A percentile compares a stretch with the other conserved stretches of the same genome.
These are phyloP conservation scores for Callosobruchus maculatus DNA, from an alignment of 2,888 invertebrate genomes.

Conservation along the genomic window DNA sequence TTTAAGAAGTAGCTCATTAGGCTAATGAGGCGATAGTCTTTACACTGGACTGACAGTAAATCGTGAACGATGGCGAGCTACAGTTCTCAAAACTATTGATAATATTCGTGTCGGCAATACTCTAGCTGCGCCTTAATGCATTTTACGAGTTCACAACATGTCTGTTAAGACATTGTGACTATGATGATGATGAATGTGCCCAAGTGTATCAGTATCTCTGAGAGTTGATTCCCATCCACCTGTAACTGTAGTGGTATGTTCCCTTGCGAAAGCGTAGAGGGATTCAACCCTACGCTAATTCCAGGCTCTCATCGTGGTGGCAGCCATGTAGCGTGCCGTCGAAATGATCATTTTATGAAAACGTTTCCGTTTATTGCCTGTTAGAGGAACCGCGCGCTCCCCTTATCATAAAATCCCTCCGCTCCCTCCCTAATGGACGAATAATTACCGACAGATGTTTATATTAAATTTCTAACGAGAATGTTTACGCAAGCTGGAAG, in stretches of 20 bases:
- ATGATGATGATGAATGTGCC: too few relatives aligned
- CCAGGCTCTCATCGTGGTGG: neutral
- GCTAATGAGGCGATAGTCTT: too few relatives aligned
- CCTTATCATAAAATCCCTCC: neutral
- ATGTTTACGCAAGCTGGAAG: neutral
- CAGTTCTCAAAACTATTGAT: too few relatives aligned
- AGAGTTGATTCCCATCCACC: neutral
- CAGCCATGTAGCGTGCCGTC: too few relatives aligned
- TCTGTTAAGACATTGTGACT: too few relatives aligned
- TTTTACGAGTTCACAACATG: too few relatives aligned
- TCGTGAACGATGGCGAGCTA: too few relatives aligned
- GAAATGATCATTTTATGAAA: conserved; percentile 38
- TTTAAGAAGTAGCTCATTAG: too few relatives aligned
- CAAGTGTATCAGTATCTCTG: too few relatives aligned
- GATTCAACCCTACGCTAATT: neutral
- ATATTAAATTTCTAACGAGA: neutral
- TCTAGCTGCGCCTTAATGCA: too few relatives aligned
- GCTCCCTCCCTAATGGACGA: neutral
- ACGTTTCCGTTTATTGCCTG: conserved; percentile 43
- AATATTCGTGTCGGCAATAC: too few relatives aligned
- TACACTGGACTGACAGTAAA: too few relatives aligned
- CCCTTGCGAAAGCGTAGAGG: neutral
- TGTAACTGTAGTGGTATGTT: neutral
- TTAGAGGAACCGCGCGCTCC: conserved; percentile 35
- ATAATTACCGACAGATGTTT: neutral